These are phyloP conservation scores for Seriola rivoliana DNA, from an alignment of 2,113 vertebrate genomes.

Conservation along the genomic window DNA sequence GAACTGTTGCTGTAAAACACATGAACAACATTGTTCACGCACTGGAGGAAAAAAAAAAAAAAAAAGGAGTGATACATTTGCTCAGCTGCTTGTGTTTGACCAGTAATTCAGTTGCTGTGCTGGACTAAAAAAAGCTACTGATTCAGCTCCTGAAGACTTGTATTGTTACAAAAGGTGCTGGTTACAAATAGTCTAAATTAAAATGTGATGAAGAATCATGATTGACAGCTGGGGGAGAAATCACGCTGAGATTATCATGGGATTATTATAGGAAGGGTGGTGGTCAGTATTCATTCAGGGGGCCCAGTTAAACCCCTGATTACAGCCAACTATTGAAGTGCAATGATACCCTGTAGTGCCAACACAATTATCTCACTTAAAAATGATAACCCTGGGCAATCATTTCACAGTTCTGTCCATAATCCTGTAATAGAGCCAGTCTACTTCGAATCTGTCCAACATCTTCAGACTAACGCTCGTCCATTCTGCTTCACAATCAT, in stretches of 20 bases:
- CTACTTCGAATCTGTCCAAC: not conserved
- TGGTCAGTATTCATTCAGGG: not conserved
- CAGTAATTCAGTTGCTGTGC: not conserved
- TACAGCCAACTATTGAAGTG: slow-evolving; percentile 7
- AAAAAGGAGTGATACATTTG: not conserved
- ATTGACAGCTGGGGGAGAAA: slow-evolving; percentile 35
- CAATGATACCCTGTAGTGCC: slow-evolving; percentile 12
- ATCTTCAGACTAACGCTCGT: not conserved
- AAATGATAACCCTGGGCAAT: not conserved
- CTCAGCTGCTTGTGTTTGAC: slow-evolving; percentile 12
- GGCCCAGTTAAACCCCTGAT: slow-evolving; percentile 14
- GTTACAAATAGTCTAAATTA: slow-evolving; percentile 35
- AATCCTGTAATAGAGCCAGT: slow-evolving; percentile 30
- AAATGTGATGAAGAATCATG: slow-evolving; percentile 9
- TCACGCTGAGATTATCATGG: slow-evolving; percentile 13
- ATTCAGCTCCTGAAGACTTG: not conserved
- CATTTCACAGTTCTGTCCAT: not conserved
- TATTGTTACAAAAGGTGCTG: not conserved
- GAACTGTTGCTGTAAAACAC: no score
- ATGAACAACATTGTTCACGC: no score
- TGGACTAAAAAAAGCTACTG: not conserved
- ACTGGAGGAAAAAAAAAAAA: no score
- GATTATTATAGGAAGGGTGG: slow-evolving; percentile 39
- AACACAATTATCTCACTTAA: not conserved
- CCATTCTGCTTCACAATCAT: slow-evolving; percentile 25